These are phyloP conservation scores for Harpagifer antarcticus DNA, from an alignment of 2,797 vertebrate species.

Conservation along the genomic window DNA sequence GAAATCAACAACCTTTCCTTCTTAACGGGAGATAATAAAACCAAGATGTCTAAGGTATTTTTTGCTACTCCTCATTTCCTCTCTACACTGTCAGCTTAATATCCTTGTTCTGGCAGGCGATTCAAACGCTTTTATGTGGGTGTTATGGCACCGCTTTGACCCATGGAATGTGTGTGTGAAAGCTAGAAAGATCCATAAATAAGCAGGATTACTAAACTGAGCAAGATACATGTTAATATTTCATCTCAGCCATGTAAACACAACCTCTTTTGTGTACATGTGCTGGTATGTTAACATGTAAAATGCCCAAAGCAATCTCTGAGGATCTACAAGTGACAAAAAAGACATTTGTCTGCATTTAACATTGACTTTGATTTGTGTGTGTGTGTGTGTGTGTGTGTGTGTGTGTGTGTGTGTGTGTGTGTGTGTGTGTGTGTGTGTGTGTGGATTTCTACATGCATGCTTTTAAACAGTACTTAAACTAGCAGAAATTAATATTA, in stretches of 20 bases:
- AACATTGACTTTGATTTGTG: slow-evolving; percentile 7
- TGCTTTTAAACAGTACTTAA: slow-evolving; percentile 9
- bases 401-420: slow-evolving; percentile 12
- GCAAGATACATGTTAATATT: slow-evolving; percentile 41
- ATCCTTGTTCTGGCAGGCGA: slow-evolving; percentile 4
- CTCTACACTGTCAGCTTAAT: background rate
- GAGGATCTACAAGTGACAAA: slow-evolving; percentile 5
- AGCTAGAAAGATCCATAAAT: background rate
- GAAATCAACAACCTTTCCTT: slow-evolving; percentile 99
- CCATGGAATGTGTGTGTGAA: background rate
- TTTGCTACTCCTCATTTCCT: background rate
- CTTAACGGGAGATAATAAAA: slow-evolving; percentile 97
- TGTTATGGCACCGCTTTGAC: background rate
- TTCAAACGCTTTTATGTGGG: background rate
- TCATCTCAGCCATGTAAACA: slow-evolving; percentile 39
- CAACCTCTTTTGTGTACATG: slow-evolving; percentile 18
- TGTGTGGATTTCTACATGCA: slow-evolving; percentile 31
- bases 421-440: slow-evolving; percentile 8
- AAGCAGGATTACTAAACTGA: slow-evolving; percentile 2
- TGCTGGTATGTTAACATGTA: slow-evolving; percentile 47
- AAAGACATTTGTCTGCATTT: background rate
- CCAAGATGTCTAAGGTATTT: slow-evolving; percentile 98
- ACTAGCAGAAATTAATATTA: background rate
- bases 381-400: slow-evolving; percentile 13
- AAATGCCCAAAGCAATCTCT: background rate